Conservation (phyloP, 2,113 vertebrate genomes). For the Desmodus rotundus region DNA sequence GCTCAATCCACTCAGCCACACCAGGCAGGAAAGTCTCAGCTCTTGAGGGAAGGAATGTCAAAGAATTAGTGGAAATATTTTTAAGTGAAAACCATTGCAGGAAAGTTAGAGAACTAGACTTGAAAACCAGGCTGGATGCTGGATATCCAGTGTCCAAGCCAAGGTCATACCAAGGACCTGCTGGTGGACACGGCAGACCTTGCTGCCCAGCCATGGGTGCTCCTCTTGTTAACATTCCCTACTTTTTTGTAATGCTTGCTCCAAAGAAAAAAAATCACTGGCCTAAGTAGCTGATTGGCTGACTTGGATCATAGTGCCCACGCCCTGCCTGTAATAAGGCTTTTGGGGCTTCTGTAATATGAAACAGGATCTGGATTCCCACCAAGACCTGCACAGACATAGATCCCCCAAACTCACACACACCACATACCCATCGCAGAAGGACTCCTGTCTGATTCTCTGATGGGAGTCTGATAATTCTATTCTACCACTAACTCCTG, state of each 20-base stretch:
- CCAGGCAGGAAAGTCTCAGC: neutral
- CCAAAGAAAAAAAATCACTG: neutral
- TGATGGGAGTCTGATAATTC: neutral
- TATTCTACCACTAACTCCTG: neutral
- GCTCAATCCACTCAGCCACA: neutral
- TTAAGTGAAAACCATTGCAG: neutral
- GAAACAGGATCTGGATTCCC: neutral
- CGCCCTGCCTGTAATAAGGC: neutral
- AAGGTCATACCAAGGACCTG: neutral
- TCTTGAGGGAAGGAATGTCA: neutral
- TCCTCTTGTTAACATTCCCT: neutral
- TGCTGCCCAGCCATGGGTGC: neutral
- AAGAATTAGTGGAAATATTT: neutral
- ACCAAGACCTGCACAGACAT: neutral
- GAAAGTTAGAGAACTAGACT: neutral
- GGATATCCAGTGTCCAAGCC: neutral
- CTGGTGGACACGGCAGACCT: neutral
- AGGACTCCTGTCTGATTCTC: neutral
- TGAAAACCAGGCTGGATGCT: slow-evolving; percentile 2
- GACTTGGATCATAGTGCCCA: neutral
- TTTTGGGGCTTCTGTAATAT: neutral
- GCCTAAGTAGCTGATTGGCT: neutral
- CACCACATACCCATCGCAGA: neutral
- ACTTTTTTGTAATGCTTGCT: neutral
- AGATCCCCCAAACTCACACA: neutral